Conservation (phyloP, 92 coral and sea anemone genomes). For the Pocillopora grandis region DNA sequence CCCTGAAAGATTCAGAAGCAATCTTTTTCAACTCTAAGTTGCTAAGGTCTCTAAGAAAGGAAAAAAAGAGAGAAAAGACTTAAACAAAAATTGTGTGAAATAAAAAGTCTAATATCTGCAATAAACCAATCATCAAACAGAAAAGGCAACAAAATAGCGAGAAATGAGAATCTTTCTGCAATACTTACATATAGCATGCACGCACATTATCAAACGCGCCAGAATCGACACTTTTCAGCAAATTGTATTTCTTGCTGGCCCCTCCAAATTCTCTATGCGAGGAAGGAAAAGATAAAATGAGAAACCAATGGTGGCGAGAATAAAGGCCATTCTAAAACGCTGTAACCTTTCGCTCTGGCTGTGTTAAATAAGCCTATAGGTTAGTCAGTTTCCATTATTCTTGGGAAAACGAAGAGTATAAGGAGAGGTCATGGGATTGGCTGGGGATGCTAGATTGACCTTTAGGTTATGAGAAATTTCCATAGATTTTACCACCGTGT, state of each 20-base stretch:
- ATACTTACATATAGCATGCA: constrained; percentile 65
- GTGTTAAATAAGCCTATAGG: too few species aligned
- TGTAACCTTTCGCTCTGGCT: too few species aligned
- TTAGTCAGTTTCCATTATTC: too few species aligned
- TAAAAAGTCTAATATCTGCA: neutral
- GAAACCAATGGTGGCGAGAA: neutral
- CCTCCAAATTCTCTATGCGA: constrained; percentile 45
- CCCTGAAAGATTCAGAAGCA: constrained; percentile 58
- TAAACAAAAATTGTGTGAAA: neutral
- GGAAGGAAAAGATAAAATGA: neutral
- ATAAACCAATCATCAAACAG: neutral
- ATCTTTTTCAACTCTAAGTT: constrained; percentile 56
- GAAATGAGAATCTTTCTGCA: neutral
- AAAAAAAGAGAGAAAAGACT: neutral
- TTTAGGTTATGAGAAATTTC: too few species aligned
- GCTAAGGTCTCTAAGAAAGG: constrained; percentile 45
- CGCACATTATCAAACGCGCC: constrained; percentile 66
- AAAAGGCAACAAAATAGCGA: neutral
- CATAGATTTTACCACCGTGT: too few species aligned
- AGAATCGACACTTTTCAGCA: constrained; percentile 60
- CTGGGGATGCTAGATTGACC: too few species aligned
- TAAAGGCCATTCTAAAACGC: neutral
- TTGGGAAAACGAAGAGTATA: too few species aligned
- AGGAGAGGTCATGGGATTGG: too few species aligned
- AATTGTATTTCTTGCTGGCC: constrained; percentile 21